These are phyloP conservation scores for Galerucella nymphaeae DNA, from an alignment of 2,888 invertebrate genomes.

Conservation along the genomic window DNA sequence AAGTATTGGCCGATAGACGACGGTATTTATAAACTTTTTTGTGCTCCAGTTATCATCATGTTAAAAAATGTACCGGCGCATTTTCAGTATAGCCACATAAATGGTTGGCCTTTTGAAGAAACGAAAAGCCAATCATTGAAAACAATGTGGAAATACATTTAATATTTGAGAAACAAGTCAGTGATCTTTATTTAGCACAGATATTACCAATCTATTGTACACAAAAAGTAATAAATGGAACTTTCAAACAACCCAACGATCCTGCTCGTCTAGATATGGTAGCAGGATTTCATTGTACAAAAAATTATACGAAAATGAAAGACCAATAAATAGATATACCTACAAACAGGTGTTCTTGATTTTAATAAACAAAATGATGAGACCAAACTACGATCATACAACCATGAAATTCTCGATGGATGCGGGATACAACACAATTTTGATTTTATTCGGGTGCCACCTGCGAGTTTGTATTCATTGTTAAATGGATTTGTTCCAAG, in stretches of 20 bases:
- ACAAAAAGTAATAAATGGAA: too few species aligned
- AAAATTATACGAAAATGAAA: neutral
- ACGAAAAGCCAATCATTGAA: too few species aligned
- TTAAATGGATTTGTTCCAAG: slow-evolving; percentile 3
- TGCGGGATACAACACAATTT: slow-evolving; percentile 4
- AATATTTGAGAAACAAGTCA: too few species aligned
- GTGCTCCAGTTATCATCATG: too few species aligned
- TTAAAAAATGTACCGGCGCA: too few species aligned
- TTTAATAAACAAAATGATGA: slow-evolving; percentile 5
- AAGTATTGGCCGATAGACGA: slow-evolving; percentile 41
- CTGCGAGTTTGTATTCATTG: slow-evolving; percentile 10
- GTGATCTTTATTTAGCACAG: too few species aligned
- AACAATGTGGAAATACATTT: too few species aligned
- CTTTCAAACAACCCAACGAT: too few species aligned
- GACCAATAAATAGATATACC: neutral
- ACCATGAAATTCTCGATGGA: neutral
- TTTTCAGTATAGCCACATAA: too few species aligned
- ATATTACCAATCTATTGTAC: too few species aligned
- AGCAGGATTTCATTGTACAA: slow-evolving; percentile 2
- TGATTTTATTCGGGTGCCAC: neutral
- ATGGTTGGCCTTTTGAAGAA: too few species aligned
- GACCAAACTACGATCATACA: slow-evolving; percentile 1
- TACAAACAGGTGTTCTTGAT: neutral
- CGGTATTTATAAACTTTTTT: slow-evolving; percentile 1
- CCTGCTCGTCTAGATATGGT: too few species aligned